Evolutionary conservation across 2,888 invertebrate genomes (phyloP).

Genomic region (Pheosia gnoma): DNA sequence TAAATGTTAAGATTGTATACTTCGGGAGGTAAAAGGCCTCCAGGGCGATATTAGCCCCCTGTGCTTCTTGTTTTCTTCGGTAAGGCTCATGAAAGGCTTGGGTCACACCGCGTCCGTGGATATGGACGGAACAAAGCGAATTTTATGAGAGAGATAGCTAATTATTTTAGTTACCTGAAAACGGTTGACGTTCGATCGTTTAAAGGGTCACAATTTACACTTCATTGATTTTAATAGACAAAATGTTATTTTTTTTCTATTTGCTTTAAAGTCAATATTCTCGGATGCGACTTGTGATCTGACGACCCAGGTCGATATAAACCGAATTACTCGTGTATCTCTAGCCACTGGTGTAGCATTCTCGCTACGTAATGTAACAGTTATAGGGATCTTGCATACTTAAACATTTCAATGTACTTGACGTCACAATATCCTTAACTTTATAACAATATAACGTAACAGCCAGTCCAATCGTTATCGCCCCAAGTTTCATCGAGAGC

Average conservation of each 20-base stretch:
- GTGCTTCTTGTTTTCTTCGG: constrained; percentile 82
- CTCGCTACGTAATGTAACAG: constrained; percentile 52
- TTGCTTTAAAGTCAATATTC: constrained; percentile 52
- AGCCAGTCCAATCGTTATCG: constrained; percentile 30
- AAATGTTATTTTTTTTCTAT: constrained; percentile 32
- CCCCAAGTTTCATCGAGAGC: constrained; percentile 36
- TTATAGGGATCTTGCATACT: constrained; percentile 45
- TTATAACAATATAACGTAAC: constrained; percentile 22
- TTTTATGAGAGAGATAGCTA: constrained; percentile 42
- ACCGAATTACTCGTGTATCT: constrained; percentile 66
- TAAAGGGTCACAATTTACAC: constrained; percentile 43
- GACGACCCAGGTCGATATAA: constrained; percentile 53
- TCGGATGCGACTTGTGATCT: constrained; percentile 51
- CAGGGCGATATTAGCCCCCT: constrained; percentile 70
- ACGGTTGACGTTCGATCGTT: constrained; percentile 40
- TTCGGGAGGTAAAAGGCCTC: constrained; percentile 63
- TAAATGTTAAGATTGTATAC: constrained; percentile 78
- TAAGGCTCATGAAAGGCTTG: constrained; percentile 53
- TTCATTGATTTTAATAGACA: no score
- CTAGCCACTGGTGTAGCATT: constrained; percentile 51
- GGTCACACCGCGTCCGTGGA: constrained; percentile 55
- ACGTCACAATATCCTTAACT: constrained; percentile 36
- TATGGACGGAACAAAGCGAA: constrained; percentile 48
- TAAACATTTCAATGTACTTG: constrained; percentile 50
- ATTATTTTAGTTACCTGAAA: constrained; percentile 46